Base-by-base conservation (phyloP, 2,113 vertebrate genomes). In the Coracopsis vasa region DNA sequence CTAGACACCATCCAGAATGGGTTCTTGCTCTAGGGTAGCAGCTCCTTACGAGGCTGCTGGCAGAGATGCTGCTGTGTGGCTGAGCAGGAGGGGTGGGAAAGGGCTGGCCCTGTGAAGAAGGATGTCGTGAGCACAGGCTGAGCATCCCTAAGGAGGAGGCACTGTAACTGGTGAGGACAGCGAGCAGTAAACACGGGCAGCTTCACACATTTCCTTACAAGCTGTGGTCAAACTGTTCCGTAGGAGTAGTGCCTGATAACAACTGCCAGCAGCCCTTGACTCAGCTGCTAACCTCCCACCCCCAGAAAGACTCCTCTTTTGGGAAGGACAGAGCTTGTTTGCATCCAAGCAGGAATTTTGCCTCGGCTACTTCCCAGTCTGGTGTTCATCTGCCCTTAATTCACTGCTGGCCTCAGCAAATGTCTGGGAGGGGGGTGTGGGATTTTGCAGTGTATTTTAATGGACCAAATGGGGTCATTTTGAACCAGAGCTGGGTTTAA, bases 201-300 rank as follows among this genome's bases (percentile, higher is more conserved):
- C 64, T 82, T 72, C 48, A 65, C 70, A 53, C 62, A 20, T 80
- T 87, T 47, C 60, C 25, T 42, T 69, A 60, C 72, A 91, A 80
- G 61, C 78, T 87, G 56, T 50, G 87, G 80, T 90, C 87, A 72
- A 28, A 42, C 44, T n/a, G 44, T 75, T 79, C 42, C 2, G 8
- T 65, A 64, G 81, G 74, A 85, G 70, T 74, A 67, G 77, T n/a
- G 54, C 33, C 79, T 90, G 87, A 67, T 84, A 95, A 61, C n/a
- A 18, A 83, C 73, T 93, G 47, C 92, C 90, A 88, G 85, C 69
- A 94, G 88, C 84, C 66, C 81, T 96, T 69, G 74, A 91, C 53
- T 91, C 62, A 23, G 47, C 53, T 73, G 62, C 84, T 72, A 29
- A 65, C 70, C 66, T 94, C 67, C 78, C 62, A 86, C 70, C 62